phyloP scores from a whole-genome alignment of 92 coral and sea anemone species.

The Palythoa grandiflora region DNA sequence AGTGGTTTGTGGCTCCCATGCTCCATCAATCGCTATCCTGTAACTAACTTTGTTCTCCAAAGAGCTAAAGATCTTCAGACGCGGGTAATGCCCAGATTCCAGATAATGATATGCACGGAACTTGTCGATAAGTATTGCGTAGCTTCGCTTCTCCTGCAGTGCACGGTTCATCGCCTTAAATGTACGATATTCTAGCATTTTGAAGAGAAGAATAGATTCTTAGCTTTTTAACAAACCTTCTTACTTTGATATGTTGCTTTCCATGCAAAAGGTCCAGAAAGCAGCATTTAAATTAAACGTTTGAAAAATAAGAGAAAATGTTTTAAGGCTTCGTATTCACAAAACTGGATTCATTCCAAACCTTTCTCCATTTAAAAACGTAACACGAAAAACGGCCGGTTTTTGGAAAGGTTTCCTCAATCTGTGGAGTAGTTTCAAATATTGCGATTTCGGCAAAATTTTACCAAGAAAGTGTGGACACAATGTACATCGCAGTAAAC shows the following conservation, averaged over 20 bases:
- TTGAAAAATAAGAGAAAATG: too few species aligned
- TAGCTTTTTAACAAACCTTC: neutral
- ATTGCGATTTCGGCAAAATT: too few species aligned
- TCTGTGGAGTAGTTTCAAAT: too few species aligned
- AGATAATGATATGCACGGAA: slow-evolving; percentile 14
- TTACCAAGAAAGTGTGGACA: too few species aligned
- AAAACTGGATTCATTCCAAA: too few species aligned
- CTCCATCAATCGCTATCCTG: neutral
- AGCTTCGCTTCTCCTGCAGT: neutral
- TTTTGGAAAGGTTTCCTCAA: too few species aligned
- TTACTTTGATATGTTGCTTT: neutral
- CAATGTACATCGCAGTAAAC: too few species aligned
- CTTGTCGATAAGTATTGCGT: slow-evolving; percentile 20
- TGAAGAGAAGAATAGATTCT: neutral
- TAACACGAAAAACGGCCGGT: too few species aligned
- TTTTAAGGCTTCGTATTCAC: too few species aligned
- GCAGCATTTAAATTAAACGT: too few species aligned
- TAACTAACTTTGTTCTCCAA: neutral
- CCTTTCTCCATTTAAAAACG: too few species aligned
- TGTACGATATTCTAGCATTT: neutral
- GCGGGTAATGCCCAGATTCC: slow-evolving; percentile 7
- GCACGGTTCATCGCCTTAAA: slow-evolving; percentile 9
- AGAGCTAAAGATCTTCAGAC: slow-evolving; percentile 6
- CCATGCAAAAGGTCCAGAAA: too few species aligned
- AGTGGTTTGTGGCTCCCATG: neutral